Conservation (phyloP, 2,113 vertebrate genomes). For the Hyperopisus bebe region DNA sequence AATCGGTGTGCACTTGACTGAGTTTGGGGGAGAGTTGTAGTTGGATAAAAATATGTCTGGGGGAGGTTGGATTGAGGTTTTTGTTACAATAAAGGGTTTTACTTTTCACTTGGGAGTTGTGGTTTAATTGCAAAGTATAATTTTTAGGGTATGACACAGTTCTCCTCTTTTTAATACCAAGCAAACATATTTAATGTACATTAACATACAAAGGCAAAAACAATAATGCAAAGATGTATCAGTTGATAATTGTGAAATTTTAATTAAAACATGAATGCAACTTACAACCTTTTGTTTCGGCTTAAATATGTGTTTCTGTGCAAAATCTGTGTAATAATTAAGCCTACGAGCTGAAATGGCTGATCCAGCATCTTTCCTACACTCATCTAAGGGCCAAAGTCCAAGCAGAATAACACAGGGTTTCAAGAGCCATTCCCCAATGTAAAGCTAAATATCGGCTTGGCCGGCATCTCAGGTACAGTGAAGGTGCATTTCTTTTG, state of each 20-base stretch:
- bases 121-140: background rate
- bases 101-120: slow-evolving; percentile 11
- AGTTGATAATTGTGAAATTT: background rate
- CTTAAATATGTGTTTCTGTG: background rate
- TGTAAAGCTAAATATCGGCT: background rate
- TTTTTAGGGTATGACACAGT: background rate
- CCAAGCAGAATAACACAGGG: background rate
- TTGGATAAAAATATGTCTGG: background rate
- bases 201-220: background rate
- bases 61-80: background rate
- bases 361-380: background rate
- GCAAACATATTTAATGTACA: background rate
- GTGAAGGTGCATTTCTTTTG: background rate
- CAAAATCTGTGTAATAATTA: background rate
- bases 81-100: slow-evolving; percentile 25
- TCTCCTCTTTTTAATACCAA: background rate
- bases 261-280: background rate
- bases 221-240: background rate
- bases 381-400: background rate
- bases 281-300: background rate
- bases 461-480: background rate
- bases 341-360: background rate
- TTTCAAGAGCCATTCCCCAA: background rate
- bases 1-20: background rate
- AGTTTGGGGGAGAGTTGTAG: background rate